Conservation (phyloP, 2,888 invertebrate genomes). For the Callyntrura guangdongensis region DNA sequence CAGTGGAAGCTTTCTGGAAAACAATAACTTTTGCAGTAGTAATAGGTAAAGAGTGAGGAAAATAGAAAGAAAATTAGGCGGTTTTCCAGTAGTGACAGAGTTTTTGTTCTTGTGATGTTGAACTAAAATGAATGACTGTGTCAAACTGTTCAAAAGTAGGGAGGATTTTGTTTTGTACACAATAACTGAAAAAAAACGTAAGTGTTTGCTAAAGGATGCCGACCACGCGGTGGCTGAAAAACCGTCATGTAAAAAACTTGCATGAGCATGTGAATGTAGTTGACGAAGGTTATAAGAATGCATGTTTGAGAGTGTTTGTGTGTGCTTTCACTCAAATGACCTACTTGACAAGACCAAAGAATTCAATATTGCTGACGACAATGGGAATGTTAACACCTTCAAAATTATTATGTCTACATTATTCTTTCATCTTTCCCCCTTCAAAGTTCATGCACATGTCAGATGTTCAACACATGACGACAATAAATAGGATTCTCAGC, state of each 20-base stretch:
- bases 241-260: neutral
- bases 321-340: slow-evolving; percentile 29
- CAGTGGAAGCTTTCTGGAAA: neutral
- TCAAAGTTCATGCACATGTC: slow-evolving; percentile 49
- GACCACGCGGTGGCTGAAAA: neutral
- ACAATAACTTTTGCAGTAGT: neutral
- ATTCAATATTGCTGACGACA: slow-evolving; percentile 6
- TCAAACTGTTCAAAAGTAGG: neutral
- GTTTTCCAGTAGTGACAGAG: neutral
- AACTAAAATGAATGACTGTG: neutral
- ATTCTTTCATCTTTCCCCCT: neutral
- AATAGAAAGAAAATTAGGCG: neutral
- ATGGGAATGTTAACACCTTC: slow-evolving; percentile 22
- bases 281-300: too few species aligned
- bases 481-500: neutral
- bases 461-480: neutral
- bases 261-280: too few species aligned
- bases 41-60: too few species aligned
- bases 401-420: neutral
- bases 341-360: slow-evolving; percentile 35
- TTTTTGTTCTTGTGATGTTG: neutral
- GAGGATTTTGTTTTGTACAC: neutral
- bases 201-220: neutral
- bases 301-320: neutral
- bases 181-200: neutral